These are phyloP conservation scores for Nasonovia ribisnigri DNA, from an alignment of 2,888 invertebrate genomes.

Conservation along the genomic window DNA sequence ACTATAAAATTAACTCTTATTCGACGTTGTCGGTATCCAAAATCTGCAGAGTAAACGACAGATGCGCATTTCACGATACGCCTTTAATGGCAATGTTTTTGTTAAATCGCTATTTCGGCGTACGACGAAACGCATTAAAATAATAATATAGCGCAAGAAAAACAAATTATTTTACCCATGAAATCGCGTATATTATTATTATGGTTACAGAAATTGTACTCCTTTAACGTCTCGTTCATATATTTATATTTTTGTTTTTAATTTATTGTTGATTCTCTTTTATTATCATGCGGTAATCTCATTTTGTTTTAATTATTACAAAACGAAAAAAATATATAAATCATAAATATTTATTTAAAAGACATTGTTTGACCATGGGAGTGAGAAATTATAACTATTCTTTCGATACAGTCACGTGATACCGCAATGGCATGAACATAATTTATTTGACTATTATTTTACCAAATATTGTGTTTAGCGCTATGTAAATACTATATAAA, in stretches of 20 bases:
- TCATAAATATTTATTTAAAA: slow-evolving; percentile 2
- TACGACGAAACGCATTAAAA: neutral
- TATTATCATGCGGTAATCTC: neutral
- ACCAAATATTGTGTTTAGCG: neutral
- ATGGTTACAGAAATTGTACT: neutral
- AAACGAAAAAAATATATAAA: neutral
- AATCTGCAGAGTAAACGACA: neutral
- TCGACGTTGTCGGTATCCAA: neutral
- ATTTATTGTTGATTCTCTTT: neutral
- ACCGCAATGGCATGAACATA: neutral
- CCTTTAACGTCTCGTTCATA: neutral
- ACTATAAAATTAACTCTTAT: neutral
- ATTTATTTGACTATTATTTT: neutral
- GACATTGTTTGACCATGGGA: neutral
- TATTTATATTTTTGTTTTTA: neutral
- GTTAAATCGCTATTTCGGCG: neutral
- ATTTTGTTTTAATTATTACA: neutral
- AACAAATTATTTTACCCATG: neutral
- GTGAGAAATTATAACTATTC: neutral
- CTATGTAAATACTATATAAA: neutral
- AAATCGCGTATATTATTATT: neutral
- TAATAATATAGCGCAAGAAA: neutral
- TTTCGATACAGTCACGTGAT: neutral
- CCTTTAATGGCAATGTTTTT: slow-evolving; percentile 3
- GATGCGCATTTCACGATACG: neutral